Evolutionary conservation across 2,113 vertebrate species (phyloP).

Genomic region (Sarotherodon lohbergeri): DNA sequence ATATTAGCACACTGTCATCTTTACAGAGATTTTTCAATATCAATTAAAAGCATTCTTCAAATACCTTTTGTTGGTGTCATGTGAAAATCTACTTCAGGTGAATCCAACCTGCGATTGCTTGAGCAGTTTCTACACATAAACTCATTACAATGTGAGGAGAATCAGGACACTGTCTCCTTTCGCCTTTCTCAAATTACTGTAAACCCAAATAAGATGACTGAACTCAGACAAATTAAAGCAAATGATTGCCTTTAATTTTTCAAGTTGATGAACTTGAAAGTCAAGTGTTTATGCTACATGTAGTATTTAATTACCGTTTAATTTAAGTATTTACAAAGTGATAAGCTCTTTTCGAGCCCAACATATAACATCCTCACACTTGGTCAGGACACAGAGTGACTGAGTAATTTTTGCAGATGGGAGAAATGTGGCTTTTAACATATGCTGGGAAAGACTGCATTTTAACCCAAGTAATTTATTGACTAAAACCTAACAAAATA

Average conservation of each 20-base stretch:
- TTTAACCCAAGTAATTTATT: background rate
- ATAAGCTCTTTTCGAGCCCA: background rate
- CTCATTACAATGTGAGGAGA: background rate
- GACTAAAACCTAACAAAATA: background rate
- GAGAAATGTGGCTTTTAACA: background rate
- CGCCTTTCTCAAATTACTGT: background rate
- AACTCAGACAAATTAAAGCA: background rate
- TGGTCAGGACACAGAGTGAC: background rate
- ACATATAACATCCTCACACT: background rate
- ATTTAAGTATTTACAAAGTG: background rate
- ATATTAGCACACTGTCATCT: background rate
- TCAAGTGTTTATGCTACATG: background rate
- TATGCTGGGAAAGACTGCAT: background rate
- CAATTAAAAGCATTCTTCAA: background rate
- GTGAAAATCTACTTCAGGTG: background rate
- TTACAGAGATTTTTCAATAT: background rate
- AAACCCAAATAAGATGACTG: background rate
- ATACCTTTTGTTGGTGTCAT: background rate
- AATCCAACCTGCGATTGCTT: background rate
- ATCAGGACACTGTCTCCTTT: background rate
- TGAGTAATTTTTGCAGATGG: background rate
- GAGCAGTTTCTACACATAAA: background rate
- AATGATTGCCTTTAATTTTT: background rate
- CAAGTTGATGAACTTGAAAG: background rate
- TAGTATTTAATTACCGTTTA: background rate